These are phyloP conservation scores for Harpalus rubripes DNA, from an alignment of 2,888 invertebrate species.

Conservation along the genomic window DNA sequence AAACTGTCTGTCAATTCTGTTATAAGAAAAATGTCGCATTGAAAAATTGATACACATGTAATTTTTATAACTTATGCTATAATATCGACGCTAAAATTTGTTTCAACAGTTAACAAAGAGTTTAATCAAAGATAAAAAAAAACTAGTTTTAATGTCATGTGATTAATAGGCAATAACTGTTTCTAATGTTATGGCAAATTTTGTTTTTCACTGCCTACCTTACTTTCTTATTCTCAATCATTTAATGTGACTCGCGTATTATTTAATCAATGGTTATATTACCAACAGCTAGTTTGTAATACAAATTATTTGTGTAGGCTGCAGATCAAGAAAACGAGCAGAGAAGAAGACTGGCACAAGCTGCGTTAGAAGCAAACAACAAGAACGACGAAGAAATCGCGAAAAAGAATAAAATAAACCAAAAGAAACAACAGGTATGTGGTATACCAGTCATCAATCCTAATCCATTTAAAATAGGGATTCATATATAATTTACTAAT, in stretches of 20 bases:
- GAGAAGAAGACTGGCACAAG: conserved; percentile 90
- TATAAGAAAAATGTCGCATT: too few species aligned
- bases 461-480: conserved; percentile 64
- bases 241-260: background rate
- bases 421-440: conserved; percentile 94
- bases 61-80: too few species aligned
- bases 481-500: conserved; percentile 52
- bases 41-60: too few species aligned
- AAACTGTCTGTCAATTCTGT: too few species aligned
- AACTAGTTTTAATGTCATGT: too few species aligned
- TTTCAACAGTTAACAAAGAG: too few species aligned
- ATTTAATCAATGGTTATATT: conserved; percentile 7
- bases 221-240: too few species aligned
- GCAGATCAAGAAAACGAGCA: conserved; percentile 97
- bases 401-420: conserved; percentile 88
- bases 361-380: conserved; percentile 85
- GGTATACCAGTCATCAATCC: conserved; percentile 67
- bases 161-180: background rate
- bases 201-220: too few species aligned
- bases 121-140: too few species aligned
- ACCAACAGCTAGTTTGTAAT: background rate
- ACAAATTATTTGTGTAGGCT: conserved; percentile 79
- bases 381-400: conserved; percentile 85
- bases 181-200: too few species aligned
- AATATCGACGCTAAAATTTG: too few species aligned